Conservation (phyloP, 2,113 vertebrate species). For the Pleuronectes platessa region DNA sequence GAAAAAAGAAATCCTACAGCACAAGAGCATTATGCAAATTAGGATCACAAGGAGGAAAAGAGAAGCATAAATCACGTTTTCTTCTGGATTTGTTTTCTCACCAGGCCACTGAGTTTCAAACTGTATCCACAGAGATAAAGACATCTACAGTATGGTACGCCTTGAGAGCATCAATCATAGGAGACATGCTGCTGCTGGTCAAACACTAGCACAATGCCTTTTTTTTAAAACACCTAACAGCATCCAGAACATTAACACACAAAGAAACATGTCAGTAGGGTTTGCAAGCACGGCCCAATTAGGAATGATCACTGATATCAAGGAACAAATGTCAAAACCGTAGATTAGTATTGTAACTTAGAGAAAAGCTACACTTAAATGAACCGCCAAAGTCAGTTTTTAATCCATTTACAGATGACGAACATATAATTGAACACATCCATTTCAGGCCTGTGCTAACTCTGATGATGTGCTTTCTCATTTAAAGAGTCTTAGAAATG, state of each 20-base stretch:
- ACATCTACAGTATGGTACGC: constrained; percentile 39
- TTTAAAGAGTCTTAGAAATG: constrained; percentile 38
- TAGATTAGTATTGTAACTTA: constrained; percentile 38
- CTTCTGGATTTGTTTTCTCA: constrained; percentile 30
- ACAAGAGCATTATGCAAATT: constrained; percentile 65
- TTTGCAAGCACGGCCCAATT: constrained; percentile 53
- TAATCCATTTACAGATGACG: constrained; percentile 46
- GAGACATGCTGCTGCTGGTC: constrained; percentile 58
- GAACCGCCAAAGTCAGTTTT: constrained; percentile 34
- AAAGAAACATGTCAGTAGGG: constrained; percentile 45
- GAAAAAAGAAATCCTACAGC: constrained; percentile 55
- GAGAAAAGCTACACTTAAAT: constrained; percentile 50
- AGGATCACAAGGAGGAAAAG: constrained; percentile 42
- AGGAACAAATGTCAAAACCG: constrained; percentile 37
- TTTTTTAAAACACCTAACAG: constrained; percentile 47
- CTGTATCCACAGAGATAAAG: constrained; percentile 40
- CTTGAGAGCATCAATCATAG: constrained; percentile 23
- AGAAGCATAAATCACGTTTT: constrained; percentile 35
- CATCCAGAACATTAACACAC: constrained; percentile 66
- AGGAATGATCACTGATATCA: constrained; percentile 49
- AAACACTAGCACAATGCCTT: constrained; percentile 54
- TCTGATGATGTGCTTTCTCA: constrained; percentile 34
- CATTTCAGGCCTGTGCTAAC: constrained; percentile 23
- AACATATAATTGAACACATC: constrained; percentile 50
- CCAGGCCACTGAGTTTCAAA: constrained; percentile 52